Conservation (phyloP, 2,888 invertebrate genomes). For the Lypha dubia region DNA sequence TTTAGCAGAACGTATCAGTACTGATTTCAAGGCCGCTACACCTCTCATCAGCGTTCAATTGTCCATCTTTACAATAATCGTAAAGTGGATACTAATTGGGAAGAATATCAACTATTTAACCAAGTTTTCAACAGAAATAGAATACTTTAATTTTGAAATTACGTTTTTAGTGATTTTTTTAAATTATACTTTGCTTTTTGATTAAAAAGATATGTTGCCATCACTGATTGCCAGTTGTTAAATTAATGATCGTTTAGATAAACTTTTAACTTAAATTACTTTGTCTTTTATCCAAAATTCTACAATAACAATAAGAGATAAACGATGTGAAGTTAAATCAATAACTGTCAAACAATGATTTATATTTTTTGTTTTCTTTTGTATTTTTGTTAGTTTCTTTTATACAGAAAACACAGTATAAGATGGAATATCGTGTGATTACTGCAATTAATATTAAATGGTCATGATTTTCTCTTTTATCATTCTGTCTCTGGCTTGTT, state of each 20-base stretch:
- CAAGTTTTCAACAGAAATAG: no score
- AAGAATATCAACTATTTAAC: no score
- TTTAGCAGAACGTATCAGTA: no score
- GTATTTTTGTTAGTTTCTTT: background rate
- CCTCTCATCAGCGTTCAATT: no score
- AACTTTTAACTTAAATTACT: conserved; percentile 61
- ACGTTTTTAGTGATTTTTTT: no score
- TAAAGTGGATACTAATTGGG: no score
- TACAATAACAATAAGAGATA: conserved; percentile 6
- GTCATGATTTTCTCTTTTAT: conserved; percentile 23
- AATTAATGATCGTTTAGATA: conserved; percentile 50
- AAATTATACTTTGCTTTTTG: no score
- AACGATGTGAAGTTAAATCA: conserved; percentile 49
- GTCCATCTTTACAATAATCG: no score
- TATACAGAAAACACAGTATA: conserved; percentile 13
- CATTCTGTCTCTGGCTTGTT: no score
- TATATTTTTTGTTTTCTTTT: background rate
- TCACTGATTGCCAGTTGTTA: conserved; percentile 34
- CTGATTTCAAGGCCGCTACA: no score
- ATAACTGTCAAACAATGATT: conserved; percentile 55
- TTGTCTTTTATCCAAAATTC: conserved; percentile 39
- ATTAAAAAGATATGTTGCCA: no score
- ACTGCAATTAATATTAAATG: conserved; percentile 60
- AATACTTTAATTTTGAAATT: no score
- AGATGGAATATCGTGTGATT: conserved; percentile 41